Evolutionary conservation across 1,140 invertebrate species (phyloP), one percentile per base, ranked within the genome.

Genomic region (Neodiprion pinetum): DNA sequence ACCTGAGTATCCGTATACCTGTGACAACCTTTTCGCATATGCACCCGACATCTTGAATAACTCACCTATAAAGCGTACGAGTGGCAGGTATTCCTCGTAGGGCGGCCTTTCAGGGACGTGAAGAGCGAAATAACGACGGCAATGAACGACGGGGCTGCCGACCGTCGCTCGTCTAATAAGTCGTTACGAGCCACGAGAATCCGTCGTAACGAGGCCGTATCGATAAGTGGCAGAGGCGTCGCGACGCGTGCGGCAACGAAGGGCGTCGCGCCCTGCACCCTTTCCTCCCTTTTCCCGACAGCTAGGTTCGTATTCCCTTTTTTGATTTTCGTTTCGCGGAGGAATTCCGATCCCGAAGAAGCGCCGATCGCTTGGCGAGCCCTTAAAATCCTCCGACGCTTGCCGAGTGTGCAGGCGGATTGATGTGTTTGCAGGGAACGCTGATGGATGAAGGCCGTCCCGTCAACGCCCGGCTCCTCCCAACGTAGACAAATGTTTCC

Each of bases 361-460:
- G 10, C 50, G 50, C 50, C 1, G 50, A 21, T 21, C 17, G 17
- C 17, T 21, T 40, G 28, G 28, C 28, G 28, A 75, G 72, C 77
- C 82, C 82, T 85, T 78, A 81, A 82, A 85, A 83, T 84, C 79
- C 76, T 81, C 78, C 76, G 82, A 80, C 78, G 72, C 81, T 77
- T 76, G 78, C 75, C 83, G 81, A 77, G 81, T 82, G 80, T 40
- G 28, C 28, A 40, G 28, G 80, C 81, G 79, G 81, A 85, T 86
- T 84, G 85, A 85, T 81, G 84, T 83, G 86, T 84, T 85, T 85
- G 80, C 80, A 74, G 75, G 79, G 85, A 78, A 76, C 78, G 80
- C 78, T 86, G 85, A 87, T 87, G 83, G 82, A 87, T 87, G 85
- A 80, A 86, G 80, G 80, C 78, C 78, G 75, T 81, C 82, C 83